Conservation (phyloP, 2,113 vertebrate species). For the Saguinus imperator region DNA sequence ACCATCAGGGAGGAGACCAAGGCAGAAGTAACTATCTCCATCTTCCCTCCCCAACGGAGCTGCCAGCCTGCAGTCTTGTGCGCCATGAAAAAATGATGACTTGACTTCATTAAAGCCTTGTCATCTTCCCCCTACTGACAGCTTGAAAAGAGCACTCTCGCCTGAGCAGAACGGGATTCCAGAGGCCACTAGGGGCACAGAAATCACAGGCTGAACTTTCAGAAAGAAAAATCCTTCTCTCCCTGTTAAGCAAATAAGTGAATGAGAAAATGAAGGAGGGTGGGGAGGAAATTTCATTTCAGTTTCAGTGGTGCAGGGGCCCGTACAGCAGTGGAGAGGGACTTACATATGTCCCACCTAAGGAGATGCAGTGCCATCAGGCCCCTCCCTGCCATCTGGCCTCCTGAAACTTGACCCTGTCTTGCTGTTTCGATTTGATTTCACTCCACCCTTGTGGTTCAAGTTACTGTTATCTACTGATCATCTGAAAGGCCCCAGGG, state of each 20-base stretch:
- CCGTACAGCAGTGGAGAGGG: background rate
- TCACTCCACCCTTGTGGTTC: background rate
- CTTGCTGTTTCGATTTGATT: background rate
- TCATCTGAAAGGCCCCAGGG: background rate
- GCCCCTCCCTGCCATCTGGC: background rate
- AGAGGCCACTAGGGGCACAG: slow-evolving; percentile 35
- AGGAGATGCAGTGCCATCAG: background rate
- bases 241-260: slow-evolving; percentile 11
- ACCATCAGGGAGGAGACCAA: background rate
- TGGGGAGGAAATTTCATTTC: background rate
- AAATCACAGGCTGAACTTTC: slow-evolving; percentile 49
- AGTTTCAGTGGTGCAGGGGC: background rate
- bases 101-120: slow-evolving; percentile 73
- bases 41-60: background rate
- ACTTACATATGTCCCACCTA: background rate
- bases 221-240: slow-evolving; percentile 27
- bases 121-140: slow-evolving; percentile 64
- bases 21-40: background rate
- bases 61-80: background rate
- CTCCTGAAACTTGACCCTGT: background rate
- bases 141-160: slow-evolving; percentile 46
- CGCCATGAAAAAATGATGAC: slow-evolving; percentile 70
- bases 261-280: background rate
- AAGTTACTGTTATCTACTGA: background rate
- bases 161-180: slow-evolving; percentile 32